These are phyloP conservation scores for Auanema freiburgensis DNA, from an alignment of 2,888 invertebrate species.

Conservation along the genomic window DNA sequence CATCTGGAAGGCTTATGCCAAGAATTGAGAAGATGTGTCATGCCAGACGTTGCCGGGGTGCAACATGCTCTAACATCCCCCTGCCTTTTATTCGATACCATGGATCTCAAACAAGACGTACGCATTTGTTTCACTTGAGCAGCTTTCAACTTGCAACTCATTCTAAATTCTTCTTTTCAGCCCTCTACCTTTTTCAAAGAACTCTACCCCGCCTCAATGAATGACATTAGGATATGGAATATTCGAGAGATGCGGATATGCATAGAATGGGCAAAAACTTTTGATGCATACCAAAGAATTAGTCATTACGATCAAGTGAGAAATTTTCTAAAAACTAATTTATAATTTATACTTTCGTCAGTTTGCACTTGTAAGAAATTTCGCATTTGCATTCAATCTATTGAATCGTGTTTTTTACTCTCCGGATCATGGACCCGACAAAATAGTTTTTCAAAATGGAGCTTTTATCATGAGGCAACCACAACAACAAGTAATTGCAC, in stretches of 20 bases:
- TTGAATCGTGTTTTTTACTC: slow-evolving; percentile 62
- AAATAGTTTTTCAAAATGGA: slow-evolving; percentile 62
- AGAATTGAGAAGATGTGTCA: slow-evolving; percentile 50
- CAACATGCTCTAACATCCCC: slow-evolving; percentile 46
- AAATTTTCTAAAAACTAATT: not conserved
- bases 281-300: slow-evolving; percentile 54
- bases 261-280: slow-evolving; percentile 63
- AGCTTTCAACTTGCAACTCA: not conserved
- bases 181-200: slow-evolving; percentile 56
- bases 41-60: slow-evolving; percentile 54
- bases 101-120: slow-evolving; percentile 56
- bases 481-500: slow-evolving; percentile 46
- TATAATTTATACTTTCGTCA: slow-evolving; percentile 23
- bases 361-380: slow-evolving; percentile 60
- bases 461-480: slow-evolving; percentile 62
- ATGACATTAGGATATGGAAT: slow-evolving; percentile 63
- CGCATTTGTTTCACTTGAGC: slow-evolving; percentile 13
- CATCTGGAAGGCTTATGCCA: slow-evolving; percentile 57
- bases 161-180: slow-evolving; percentile 35
- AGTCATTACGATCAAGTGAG: slow-evolving; percentile 52
- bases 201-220: slow-evolving; percentile 63
- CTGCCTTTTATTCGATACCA: slow-evolving; percentile 54
- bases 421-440: slow-evolving; percentile 62
- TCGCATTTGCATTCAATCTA: slow-evolving; percentile 63
- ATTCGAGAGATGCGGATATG: slow-evolving; percentile 63